Evolutionary conservation across 2,888 invertebrate species (phyloP).

Genomic region (Palloptera scutellata): DNA sequence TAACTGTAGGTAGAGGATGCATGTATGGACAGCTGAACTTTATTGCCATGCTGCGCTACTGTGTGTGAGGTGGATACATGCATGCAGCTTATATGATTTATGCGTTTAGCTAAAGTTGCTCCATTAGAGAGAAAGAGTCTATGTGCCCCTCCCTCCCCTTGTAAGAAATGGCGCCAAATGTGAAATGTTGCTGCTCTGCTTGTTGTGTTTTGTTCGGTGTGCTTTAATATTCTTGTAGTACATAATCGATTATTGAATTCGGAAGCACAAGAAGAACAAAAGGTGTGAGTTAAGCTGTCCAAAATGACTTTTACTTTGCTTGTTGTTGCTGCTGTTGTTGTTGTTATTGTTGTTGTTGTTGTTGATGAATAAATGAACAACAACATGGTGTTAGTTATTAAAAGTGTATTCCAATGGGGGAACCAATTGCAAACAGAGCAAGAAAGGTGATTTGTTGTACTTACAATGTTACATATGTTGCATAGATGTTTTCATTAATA

Average conservation of each 20-base stretch:
- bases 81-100: constrained; percentile 32
- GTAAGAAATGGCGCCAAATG: constrained; percentile 17
- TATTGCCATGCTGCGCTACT: constrained; percentile 36
- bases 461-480: too few relatives aligned
- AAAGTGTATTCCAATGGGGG: too few relatives aligned
- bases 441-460: too few relatives aligned
- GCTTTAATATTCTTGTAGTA: constrained; percentile 29
- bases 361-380: too few relatives aligned
- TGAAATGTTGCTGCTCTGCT: not conserved
- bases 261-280: not conserved
- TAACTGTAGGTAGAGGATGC: constrained; percentile 28
- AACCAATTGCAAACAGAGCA: too few relatives aligned
- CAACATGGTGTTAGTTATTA: too few relatives aligned
- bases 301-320: constrained; percentile 23
- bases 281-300: not conserved
- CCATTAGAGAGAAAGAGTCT: constrained; percentile 20
- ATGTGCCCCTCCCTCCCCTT: too few relatives aligned
- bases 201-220: constrained; percentile 3
- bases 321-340: too few relatives aligned
- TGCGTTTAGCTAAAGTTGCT: constrained; percentile 31
- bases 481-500: too few relatives aligned
- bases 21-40: constrained; percentile 39
- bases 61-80: constrained; percentile 5
- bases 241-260: constrained; percentile 38
- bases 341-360: too few relatives aligned